Base-by-base conservation (phyloP, 2,797 vertebrate species). In the Nyctalus aviator region DNA sequence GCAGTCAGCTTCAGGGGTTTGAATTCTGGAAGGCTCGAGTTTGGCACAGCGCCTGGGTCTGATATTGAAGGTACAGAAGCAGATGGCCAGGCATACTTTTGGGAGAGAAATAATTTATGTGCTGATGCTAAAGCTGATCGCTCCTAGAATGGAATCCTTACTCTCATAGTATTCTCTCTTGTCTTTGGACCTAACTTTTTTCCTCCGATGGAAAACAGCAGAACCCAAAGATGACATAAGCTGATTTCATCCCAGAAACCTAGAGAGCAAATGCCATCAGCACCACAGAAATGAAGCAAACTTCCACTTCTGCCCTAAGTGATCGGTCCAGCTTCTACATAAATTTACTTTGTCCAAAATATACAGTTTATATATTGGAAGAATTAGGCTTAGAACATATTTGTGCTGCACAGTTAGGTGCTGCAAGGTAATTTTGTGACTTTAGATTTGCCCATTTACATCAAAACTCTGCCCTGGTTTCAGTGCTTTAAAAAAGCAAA, bases 21-120 rank as follows among this genome's bases (percentile, higher is more conserved):
- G 72, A 73, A 37, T 93, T 68, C 71, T 53, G 66, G 50, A 84
- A 83, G 94, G 55, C n/a, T 9, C 20, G 5, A 71, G 48, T 44
- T 6, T 84, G 94, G 87, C 91, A 35, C 18, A 41, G 10, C 17
- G 81, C 57, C 95, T 35, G 32, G 68, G 37, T 59, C 44, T 73
- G 46, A 50, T 57, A 66, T 5, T 8, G 25, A 90, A 87, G 71
- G 46, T 84, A 27, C 13, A 32, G 66, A 66, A 90, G 75, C 59
- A 78, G 82, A 95, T 57, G 71, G 62, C 48, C 32, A 23, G 82
- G 86, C 8, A 37, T 18, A 46, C 66, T 84, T 77, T 88, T 73
- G 32, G 71, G 59, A 81, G 20, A 93, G 90, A 90, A 85, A 95
- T 64, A 53, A 93, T 64, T 73, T 32, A 77, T 84, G 46, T n/a